Evolutionary conservation across 1,140 invertebrate genomes (phyloP), one percentile per base, ranked within the genome.

Genomic region (Dermatophagoides farinae): DNA sequence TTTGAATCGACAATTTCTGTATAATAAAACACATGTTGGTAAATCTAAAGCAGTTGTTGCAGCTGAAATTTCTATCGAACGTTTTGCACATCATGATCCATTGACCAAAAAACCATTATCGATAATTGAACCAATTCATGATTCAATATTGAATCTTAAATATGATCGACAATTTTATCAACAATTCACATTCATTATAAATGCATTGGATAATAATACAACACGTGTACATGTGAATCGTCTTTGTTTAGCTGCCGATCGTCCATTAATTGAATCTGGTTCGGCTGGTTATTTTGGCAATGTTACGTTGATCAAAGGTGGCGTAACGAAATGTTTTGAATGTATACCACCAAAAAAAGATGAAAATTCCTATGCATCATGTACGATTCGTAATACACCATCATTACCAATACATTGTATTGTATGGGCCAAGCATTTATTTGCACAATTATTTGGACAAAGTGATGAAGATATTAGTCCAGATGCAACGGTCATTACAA

Each of bases 371-470:
- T 99, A 84, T 74, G 92, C 96, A 1, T 89, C 90, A 1, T 99
- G 96, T 73, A 99, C 96, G 0, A 99, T 99, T 65, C 78, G 96
- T 51, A 99, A 99, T 70, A 99, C 96, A 6, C 96, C 96, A n/a
- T 96, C 91, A 14, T 92, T 97, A 71, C 87, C 90, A 0, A 95
- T 99, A 66, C 96, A 99, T 73, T 99, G 96, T 70, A 92, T 99
- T 67, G 90, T 98, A 4, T 99, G 96, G 96, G 86, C 91, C 0
- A 99, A 99, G 72, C 90, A 96, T 79, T 77, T 99, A 16, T 75
- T 62, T 68, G 90, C 85, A 76, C 96, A 98, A 74, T 75, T 99
- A 5, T 99, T 97, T 79, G 96, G 95, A 1, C 88, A 97, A 75
- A 83, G 82, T 62, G 87, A 95, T 74, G 82, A 85, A 0, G 92